phyloP scores from a whole-genome alignment of 2,797 vertebrate genomes.

The Pipistrellus kuhlii region DNA sequence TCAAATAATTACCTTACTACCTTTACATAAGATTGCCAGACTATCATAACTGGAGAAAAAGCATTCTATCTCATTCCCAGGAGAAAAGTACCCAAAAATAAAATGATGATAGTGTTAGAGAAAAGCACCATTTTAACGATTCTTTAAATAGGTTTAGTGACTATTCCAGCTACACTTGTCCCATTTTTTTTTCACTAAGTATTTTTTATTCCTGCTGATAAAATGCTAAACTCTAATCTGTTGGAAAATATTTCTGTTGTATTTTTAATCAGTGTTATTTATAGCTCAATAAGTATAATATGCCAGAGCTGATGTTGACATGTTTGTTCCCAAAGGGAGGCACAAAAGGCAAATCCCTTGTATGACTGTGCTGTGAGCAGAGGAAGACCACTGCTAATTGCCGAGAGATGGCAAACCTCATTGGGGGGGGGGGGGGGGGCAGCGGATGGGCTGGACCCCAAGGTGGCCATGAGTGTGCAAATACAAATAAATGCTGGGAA shows the following conservation, averaged over 20 bases:
- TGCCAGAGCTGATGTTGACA: conserved; percentile 27
- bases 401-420: neutral
- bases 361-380: neutral
- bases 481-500: neutral
- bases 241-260: conserved; percentile 25
- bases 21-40: conserved; percentile 54
- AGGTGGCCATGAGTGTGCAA: fast-evolving
- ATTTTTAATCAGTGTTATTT: conserved; percentile 68
- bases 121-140: conserved; percentile 27
- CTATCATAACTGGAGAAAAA: neutral
- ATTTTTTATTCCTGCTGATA: conserved; percentile 66
- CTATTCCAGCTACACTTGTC: conserved; percentile 32
- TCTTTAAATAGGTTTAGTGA: conserved; percentile 58
- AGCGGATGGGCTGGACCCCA: too few relatives aligned
- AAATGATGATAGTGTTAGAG: neutral
- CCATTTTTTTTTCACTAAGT: conserved; percentile 62
- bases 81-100: conserved; percentile 43
- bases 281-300: conserved; percentile 60
- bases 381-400: fast-evolving
- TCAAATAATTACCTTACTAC: neutral
- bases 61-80: neutral
- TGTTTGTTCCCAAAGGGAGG: neutral
- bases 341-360: neutral
- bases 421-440: too few relatives aligned
- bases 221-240: conserved; percentile 35